Base-by-base conservation (phyloP, 2,797 vertebrate genomes). In the Pipistrellus pipistrellus region DNA sequence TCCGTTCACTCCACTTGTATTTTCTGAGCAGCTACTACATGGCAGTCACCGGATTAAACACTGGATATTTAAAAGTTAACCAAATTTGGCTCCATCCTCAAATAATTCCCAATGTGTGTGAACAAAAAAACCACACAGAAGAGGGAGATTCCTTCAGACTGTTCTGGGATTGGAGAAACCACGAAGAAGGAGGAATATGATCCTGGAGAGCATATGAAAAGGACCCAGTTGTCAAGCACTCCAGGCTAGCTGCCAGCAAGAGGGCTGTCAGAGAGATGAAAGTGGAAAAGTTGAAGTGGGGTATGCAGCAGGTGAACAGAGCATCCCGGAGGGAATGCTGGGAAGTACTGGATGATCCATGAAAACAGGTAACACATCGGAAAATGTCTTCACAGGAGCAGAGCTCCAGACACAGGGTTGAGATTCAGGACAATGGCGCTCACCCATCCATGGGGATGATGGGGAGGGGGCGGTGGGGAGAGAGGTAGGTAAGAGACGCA, bases 381-480 rank as follows among this genome's bases (percentile, higher is more conserved):
- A 72, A 55, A 51, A 75, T 13, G 44, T 41, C 25, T 68, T 77
- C 30, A 20, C n/a, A 8, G 13, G 14, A 15, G 4, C 35, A 68
- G 44, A 62, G 76, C 35, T 55, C 38, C 59, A 62, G 41, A 53
- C 14, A 27, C 23, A 9, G 51, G 18, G 23, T 0, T 66, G 66
- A n/a, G 38, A 46, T 21, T 41, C n/a, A n/a, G 57, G 51, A 13
- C 8, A 55, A 71, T 9, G 41, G 46, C 3, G 14, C 2, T 7
- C 4, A 14, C 3, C 8, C 6, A 30, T 59, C 4, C 51, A 14
- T 2, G 6, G 35, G 51, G 25, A 30, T 8, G 15, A 11, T 44
- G 6, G 21, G 4, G 9, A 25, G 32, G 3, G 14, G 53, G 25
- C 1, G 1, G 12, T 7, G 12, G 32, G 3, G 20, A 10, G 14